Evolutionary conservation across 2,113 vertebrate species (phyloP).

Genomic region (Neomonachus schauinslandi): DNA sequence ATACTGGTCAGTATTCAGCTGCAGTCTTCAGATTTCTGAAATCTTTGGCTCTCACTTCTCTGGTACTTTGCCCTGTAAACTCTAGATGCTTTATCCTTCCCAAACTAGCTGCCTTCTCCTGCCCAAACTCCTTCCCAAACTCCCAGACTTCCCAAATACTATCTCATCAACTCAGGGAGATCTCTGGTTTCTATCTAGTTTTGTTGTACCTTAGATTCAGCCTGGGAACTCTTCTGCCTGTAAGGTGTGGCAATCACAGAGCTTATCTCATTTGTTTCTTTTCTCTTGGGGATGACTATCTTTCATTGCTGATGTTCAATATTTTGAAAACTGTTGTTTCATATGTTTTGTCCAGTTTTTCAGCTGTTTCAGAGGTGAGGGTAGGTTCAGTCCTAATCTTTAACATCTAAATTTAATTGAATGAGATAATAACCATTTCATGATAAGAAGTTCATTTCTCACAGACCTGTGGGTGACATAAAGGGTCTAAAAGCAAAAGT

Average conservation of each 20-base stretch:
- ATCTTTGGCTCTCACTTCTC: not conserved
- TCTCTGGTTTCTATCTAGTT: not conserved
- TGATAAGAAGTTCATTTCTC: not conserved
- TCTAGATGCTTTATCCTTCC: not conserved
- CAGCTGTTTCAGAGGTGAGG: not conserved
- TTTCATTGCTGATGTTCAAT: not conserved
- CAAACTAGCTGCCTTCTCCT: not conserved
- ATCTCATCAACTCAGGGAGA: not conserved
- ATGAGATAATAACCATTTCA: not conserved
- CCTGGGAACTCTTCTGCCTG: not conserved
- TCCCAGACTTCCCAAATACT: not conserved
- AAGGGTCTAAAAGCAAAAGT: not conserved
- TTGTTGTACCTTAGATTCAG: not conserved
- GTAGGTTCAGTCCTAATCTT: not conserved
- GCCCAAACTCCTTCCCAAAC: not conserved
- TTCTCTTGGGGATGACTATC: not conserved
- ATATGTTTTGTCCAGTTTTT: not conserved
- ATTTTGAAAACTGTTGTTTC: not conserved
- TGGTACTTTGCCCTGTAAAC: not conserved
- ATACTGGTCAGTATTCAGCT: not conserved
- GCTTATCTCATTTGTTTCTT: not conserved
- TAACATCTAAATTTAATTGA: not conserved
- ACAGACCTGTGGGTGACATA: not conserved
- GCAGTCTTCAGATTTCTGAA: not conserved
- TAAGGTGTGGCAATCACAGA: not conserved